These are phyloP conservation scores for Megalops cyprinoides DNA, from an alignment of 2,797 vertebrate genomes.

Conservation along the genomic window DNA sequence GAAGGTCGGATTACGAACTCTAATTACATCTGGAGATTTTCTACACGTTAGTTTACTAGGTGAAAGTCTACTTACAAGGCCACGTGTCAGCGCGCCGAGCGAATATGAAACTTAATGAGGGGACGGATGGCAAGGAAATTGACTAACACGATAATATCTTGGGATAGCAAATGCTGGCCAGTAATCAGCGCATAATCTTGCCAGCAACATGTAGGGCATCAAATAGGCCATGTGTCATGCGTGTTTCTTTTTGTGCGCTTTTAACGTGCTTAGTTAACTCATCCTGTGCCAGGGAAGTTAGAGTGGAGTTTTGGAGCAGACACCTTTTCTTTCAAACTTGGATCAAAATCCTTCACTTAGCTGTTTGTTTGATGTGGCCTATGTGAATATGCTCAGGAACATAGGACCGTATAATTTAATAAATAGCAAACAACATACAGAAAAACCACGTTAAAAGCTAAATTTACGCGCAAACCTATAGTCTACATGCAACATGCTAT, in stretches of 20 bases:
- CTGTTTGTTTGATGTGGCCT: too few relatives aligned
- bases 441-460: too few relatives aligned
- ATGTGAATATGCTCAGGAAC: too few relatives aligned
- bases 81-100: not conserved
- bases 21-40: conserved; percentile 64
- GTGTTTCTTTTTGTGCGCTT: not conserved
- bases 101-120: conserved; percentile 13
- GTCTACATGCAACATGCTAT: too few relatives aligned
- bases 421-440: too few relatives aligned
- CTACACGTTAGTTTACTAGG: conserved; percentile 51
- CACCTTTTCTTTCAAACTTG: too few relatives aligned
- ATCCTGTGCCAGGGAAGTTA: not conserved
- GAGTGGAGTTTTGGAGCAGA: not conserved
- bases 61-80: conserved; percentile 57
- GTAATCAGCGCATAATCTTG: conserved; percentile 5
- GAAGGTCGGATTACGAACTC: conserved; percentile 61
- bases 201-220: conserved; percentile 13
- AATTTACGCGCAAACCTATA: too few relatives aligned
- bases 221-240: not conserved
- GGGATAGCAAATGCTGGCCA: conserved; percentile 7
- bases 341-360: too few relatives aligned
- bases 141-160: conserved; percentile 10
- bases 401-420: too few relatives aligned
- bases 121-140: conserved; percentile 17
- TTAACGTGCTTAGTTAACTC: not conserved